Evolutionary conservation across 2,888 invertebrate species (phyloP).

Genomic region (Caenorhabditis sp.): DNA sequence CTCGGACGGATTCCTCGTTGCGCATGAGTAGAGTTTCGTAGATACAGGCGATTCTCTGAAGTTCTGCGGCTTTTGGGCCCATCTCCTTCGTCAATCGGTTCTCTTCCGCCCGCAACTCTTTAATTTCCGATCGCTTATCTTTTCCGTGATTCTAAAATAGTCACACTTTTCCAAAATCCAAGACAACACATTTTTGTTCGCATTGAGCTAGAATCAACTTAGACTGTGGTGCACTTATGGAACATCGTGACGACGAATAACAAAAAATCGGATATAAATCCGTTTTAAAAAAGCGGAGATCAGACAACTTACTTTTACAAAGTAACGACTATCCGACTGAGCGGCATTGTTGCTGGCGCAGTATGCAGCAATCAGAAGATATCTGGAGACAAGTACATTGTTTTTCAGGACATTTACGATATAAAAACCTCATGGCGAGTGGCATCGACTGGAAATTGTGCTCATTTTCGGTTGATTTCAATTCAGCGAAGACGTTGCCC

Average conservation of each 20-base stretch:
- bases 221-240: not conserved
- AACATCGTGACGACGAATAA: not conserved
- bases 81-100: conserved; percentile 41
- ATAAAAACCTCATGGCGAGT: conserved; percentile 35
- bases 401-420: not conserved
- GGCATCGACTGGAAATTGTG: conserved; percentile 50
- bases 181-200: not conserved
- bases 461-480: not conserved
- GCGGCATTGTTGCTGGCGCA: conserved; percentile 56
- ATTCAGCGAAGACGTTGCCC: conserved; percentile 10
- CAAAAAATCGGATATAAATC: conserved; percentile 8
- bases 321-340: conserved; percentile 39
- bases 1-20: conserved; percentile 2
- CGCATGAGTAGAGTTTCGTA: conserved; percentile 35
- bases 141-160: conserved; percentile 53
- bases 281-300: not conserved
- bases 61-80: conserved; percentile 49
- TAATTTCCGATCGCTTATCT: conserved; percentile 52
- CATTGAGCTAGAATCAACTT: not conserved
- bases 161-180: no score
- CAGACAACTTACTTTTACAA: conserved; percentile 37
- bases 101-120: conserved; percentile 42
- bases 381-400: no score
- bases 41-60: conserved; percentile 51
- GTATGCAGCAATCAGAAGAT: conserved; percentile 44